Base-by-base conservation (phyloP, 2,113 vertebrate species). In the western clawed frog (Xenopus tropicalis) region DNA sequence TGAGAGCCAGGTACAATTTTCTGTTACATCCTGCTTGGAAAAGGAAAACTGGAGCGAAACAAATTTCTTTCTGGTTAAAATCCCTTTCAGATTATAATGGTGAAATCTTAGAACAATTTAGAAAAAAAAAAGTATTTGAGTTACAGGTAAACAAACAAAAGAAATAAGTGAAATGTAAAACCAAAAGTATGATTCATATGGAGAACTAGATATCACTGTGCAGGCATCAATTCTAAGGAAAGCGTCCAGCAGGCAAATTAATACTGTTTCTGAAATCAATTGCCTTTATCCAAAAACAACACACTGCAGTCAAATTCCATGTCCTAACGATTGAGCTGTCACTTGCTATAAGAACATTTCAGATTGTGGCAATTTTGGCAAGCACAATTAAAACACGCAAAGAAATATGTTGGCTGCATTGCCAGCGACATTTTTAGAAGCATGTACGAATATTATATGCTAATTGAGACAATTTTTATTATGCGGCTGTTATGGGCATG, bases 121-220 rank as follows among this genome's bases (percentile, higher is more conserved):
- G 58, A 29, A 72, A 64, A 66, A 43, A 29, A 72, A 64, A 66
- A 43, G 52, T 72, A 66, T 72, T 72, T 57, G 62, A 74, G 56
- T 69, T 69, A 69, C 73, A 76, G 73, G 73, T 76, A 76, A 69
- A 76, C 66, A 75, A 75, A 75, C 44, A 69, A 76, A n/a, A 62
- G 59, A 62, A 76, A 62, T 69, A 76, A 62, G 69, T 63, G 73
- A 76, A 76, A 76, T 69, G 23, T 63, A 56, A 69, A 76, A 66
- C 66, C 57, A 68, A 20, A 23, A 74, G 58, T 76, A 62, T 69
- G 48, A 69, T 76, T 76, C 66, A 76, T 69, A 61, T 43, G 48
- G 25, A 63, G 25, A 76, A 69, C 46, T 69, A 20, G 66, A 69
- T 76, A 68, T 25, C 46, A 44, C 73, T 69, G 24, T 69, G 44